A percentile compares a stretch with the other conserved stretches of the same genome.
Conservation (phyloP, 1,140 invertebrate genomes). For the Eriosoma lanigerum region DNA sequence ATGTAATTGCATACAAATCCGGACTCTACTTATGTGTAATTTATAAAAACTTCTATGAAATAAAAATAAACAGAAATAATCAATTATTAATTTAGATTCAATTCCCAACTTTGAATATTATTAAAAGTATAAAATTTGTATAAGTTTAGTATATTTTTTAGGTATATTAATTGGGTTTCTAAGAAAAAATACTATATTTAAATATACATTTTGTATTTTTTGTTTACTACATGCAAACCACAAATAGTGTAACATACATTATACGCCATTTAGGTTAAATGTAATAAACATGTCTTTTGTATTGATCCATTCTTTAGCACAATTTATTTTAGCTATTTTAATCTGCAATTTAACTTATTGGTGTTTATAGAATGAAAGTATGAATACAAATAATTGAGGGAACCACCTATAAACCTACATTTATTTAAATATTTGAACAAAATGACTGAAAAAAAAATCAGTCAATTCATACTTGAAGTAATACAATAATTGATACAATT, state of each 20-base stretch:
- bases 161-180: too few relatives aligned
- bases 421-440: neutral
- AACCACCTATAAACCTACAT: slow-evolving; percentile 16
- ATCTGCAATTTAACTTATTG: slow-evolving; percentile 10
- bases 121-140: too few relatives aligned
- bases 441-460: neutral
- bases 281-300: neutral
- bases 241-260: neutral
- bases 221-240: neutral
- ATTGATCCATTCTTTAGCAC: neutral
- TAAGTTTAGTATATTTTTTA: too few relatives aligned
- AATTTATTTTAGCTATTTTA: neutral
- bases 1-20: too few relatives aligned
- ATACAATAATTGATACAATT: neutral
- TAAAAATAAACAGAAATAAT: too few relatives aligned
- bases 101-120: too few relatives aligned
- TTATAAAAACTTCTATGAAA: too few relatives aligned
- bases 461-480: neutral
- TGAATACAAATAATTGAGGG: neutral
- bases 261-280: slow-evolving; percentile 11
- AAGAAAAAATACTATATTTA: too few relatives aligned
- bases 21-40: too few relatives aligned
- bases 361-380: neutral
- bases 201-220: too few relatives aligned
- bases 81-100: too few relatives aligned